Base-by-base conservation (phyloP, 1,140 invertebrate species). In the Sogatella furcifera region DNA sequence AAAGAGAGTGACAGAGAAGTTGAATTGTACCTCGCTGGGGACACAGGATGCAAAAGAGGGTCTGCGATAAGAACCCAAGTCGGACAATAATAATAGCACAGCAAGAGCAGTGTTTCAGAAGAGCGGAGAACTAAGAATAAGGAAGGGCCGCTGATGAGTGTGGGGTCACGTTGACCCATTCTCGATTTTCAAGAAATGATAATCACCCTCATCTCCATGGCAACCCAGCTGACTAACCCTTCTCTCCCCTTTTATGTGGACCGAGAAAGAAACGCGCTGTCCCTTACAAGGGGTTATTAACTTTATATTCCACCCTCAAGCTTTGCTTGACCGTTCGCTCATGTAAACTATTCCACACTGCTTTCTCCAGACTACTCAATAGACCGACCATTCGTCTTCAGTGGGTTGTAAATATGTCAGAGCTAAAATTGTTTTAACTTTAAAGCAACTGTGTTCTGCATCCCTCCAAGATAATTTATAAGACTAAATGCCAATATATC, bases 131-230 rank as follows among this genome's bases (percentile, higher is more conserved):
- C 15, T 17, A 49, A 49, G 46, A 49, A 49, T 49, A 49, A 49
- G 46, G 46, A 49, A 49, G 46, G 46, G 46, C 15, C 9, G 46
- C 21, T 49, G 14, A 49, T 49, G 14, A 11, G 46, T 49, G 21
- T 5, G 21, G 14, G 9, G 21, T 22, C 21, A 15, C 2, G 46
- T 17, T 49, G 46, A 49, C 46, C 46, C 46, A 49, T 22, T 11
- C 11, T 49, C 21, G 46, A 17, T 49, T 49, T 49, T 49, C 46
- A 49, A 49, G 46, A 49, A 49, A 49, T 49, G 46, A 49, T 49
- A 49, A 49, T 49, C 46, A 49, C 46, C 46, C 46, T 22, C 14
- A 11, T 49, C 10, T 5, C 46, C 46, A 49, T 49, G 21, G 46
- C 46, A 49, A 49, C 46, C 9, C 34, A 38, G 34, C 34, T 38